Base-by-base conservation (phyloP, 2,113 vertebrate species). In the Casuarius casuarius region DNA sequence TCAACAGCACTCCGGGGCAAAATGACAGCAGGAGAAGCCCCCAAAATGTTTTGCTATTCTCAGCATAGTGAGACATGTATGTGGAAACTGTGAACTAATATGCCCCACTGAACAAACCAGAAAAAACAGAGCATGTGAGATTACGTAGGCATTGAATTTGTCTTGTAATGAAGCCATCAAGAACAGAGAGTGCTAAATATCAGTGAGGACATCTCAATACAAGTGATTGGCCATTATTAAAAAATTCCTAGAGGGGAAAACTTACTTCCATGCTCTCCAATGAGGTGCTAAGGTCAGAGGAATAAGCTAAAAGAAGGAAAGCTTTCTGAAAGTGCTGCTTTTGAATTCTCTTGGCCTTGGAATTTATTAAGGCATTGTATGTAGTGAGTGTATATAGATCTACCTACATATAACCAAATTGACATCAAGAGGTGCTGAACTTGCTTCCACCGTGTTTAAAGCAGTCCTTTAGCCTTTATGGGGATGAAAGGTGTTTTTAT, bases 401-500 rank as follows among this genome's bases (percentile, higher is more conserved):
- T 56, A 77, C 48, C 54, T 85, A 38, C 56, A 29, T 88, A 81
- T 56, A 89, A 70, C 28, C 40, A 92, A 94, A 90, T 7, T 77
- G 73, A 89, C 70, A 90, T 81, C 49, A 87, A 92, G 92, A 96
- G 77, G 35, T 58, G 85, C 21, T 72, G 49, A 92, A 81, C 54
- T 93, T 86, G 33, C 65, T 81, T 73, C 68, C 63, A 77, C 21
- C 51, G 29, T 63, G 73, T 63, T 97, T 94, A 92, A 87, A 83
- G 33, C 51, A 89, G 21, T 15, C 40, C 49, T 89, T 75, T 51
- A 73, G n/a, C 56, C 85, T 93, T 83, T 59, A 70, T 6, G 77
- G 8, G n/a, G 58, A 72, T 95, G 82, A 90, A 97, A 95, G 74
- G 35, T 73, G 49, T 54, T 82, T 87, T 84, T 87, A 80, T 80